Base-by-base conservation (phyloP, 2,113 vertebrate genomes). In the Salvelinus namaycush region DNA sequence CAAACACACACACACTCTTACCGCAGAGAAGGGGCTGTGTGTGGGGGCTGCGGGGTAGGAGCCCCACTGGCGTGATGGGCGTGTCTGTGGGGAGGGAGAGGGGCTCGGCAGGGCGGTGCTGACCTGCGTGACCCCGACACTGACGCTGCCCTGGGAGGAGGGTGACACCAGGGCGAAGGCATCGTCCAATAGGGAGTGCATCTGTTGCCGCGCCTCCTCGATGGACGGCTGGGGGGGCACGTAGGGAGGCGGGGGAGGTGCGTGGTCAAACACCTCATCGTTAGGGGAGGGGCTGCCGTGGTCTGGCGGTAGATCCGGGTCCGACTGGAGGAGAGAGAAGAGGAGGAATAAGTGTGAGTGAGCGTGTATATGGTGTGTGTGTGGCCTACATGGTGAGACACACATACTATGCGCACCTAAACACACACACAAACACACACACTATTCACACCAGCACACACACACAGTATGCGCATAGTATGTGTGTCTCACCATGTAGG, bases 101-200 rank as follows among this genome's bases (percentile, higher is more conserved):
- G 75, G 93, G 71, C 89, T 85, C 0, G 93, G 93, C 74, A 86
- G 83, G 75, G 81, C 86, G n/a, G 90, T 87, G 73, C 88, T 92
- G 78, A 90, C 76, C 76, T 83, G 86, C 48, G 87, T 90, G 12
- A 89, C 29, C 51, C 88, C 89, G 14, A 91, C 84, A 51, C 70
- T 92, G 71, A 91, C 84, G 59, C 70, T 92, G 71, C 91, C 88
- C 85, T 96, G 96, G 34, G 93, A 95, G 77, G 96, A 96, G 11
- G 98, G 96, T 0, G 97, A 97, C 84, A 99, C 98, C 9, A 99
- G 89, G 0, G 98, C 98, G 3, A 99, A 99, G 70, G 98, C 98
- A 0, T 99, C 98, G 0, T 99, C 97, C 92, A 99, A 91, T 62
- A 99, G 94, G 0, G 96, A 98, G 90, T 97, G 97, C 98, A 99